These are phyloP conservation scores for Ginglymostoma cirratum DNA, from an alignment of 2,113 vertebrate genomes.

Conservation along the genomic window DNA sequence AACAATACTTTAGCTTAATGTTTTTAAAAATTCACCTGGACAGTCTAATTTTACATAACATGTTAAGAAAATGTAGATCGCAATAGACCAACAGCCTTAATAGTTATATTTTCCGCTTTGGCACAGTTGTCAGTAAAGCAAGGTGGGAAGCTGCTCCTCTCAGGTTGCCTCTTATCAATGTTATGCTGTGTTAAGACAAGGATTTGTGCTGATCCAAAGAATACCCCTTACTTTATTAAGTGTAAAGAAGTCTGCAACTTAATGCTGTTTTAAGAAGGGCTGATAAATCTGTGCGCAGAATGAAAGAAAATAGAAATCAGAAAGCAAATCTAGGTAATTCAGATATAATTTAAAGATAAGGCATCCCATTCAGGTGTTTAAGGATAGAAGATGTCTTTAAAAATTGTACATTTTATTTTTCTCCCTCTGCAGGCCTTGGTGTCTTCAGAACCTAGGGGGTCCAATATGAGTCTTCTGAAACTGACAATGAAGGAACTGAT, in stretches of 20 bases:
- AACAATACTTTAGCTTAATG: background rate
- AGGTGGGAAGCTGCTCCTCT: background rate
- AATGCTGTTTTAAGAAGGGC: background rate
- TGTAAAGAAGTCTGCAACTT: background rate
- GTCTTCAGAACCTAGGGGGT: conserved; percentile 83
- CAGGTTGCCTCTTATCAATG: background rate
- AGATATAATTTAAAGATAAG: background rate
- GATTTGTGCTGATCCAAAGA: background rate
- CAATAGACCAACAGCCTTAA: background rate
- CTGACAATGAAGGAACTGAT: conserved; percentile 82
- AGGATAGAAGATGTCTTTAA: background rate
- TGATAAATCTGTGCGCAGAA: background rate
- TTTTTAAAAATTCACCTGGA: background rate
- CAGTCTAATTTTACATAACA: background rate
- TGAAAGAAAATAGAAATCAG: background rate
- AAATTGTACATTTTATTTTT: background rate
- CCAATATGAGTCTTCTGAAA: conserved; percentile 78
- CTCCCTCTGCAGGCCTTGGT: conserved; percentile 70
- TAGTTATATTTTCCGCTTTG: background rate
- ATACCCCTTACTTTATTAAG: background rate
- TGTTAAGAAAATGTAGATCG: background rate
- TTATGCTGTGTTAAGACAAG: background rate
- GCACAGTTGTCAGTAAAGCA: background rate
- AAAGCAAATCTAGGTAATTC: background rate
- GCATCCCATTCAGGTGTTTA: background rate